These are phyloP conservation scores for Schlechtendalia chinensis DNA, from an alignment of 1,140 invertebrate genomes.

Conservation along the genomic window DNA sequence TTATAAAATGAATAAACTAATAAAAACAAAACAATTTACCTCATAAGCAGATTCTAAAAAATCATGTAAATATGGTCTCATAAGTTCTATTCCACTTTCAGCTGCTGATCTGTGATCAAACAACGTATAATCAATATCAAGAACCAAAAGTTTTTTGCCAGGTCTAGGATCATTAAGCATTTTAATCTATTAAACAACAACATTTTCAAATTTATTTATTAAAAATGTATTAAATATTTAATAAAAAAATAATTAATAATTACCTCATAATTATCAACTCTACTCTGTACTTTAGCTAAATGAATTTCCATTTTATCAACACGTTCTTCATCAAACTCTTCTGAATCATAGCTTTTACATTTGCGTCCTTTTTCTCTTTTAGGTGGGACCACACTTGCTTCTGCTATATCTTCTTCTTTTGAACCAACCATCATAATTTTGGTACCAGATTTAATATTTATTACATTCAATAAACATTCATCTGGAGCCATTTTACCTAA, in stretches of 20 bases:
- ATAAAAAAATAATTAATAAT: conserved; percentile 6
- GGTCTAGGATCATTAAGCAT: conserved; percentile 76
- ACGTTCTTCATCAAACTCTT: conserved; percentile 83
- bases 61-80: conserved; percentile 93
- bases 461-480: conserved; percentile 65
- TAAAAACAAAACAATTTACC: conserved; percentile 57
- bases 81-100: conserved; percentile 83
- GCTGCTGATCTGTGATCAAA: conserved; percentile 93
- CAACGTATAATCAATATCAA: conserved; percentile 96
- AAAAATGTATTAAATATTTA: background rate
- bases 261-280: conserved; percentile 75
- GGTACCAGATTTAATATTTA: conserved; percentile 81
- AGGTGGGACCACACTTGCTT: conserved; percentile 74
- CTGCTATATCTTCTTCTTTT: conserved; percentile 84
- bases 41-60: conserved; percentile 90
- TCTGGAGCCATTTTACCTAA: conserved; percentile 80
- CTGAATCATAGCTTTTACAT: conserved; percentile 58
- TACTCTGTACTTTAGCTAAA: conserved; percentile 70
- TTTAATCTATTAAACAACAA: conserved; percentile 62
- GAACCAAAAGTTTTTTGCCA: conserved; percentile 85
- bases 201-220: conserved; percentile 1
- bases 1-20: background rate
- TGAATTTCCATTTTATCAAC: conserved; percentile 74
- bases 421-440: conserved; percentile 98
- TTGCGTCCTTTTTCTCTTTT: conserved; percentile 61